Evolutionary conservation across 2,797 vertebrate genomes (phyloP).

Genomic region (Varecia variegata): DNA sequence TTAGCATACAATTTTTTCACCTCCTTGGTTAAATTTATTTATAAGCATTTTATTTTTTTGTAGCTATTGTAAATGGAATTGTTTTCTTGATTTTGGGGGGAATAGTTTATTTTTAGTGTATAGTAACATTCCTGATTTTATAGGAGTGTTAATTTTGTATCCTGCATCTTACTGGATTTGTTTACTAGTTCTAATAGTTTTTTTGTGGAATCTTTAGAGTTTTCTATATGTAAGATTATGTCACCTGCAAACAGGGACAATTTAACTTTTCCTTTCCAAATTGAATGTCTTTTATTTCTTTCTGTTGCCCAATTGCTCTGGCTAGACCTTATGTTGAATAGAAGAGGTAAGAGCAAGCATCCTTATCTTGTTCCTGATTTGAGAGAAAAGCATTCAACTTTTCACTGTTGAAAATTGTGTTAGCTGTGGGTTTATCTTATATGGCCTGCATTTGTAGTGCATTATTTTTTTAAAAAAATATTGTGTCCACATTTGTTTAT

Average conservation of each 20-base stretch:
- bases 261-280: neutral
- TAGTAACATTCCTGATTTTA: neutral
- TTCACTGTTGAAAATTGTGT: neutral
- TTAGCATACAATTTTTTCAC: neutral
- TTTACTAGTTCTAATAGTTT: neutral
- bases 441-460: neutral
- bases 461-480: neutral
- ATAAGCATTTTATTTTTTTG: neutral
- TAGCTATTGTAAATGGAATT: neutral
- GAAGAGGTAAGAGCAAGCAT: neutral
- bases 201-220: neutral
- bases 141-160: neutral
- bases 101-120: neutral
- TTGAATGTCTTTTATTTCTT: neutral
- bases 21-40: neutral
- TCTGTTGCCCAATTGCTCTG: neutral
- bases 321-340: neutral
- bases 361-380: neutral
- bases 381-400: neutral
- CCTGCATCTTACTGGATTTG: neutral
- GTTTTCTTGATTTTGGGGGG: neutral
- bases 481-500: neutral
- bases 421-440: neutral
- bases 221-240: neutral
- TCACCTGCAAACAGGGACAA: neutral